These are phyloP conservation scores for Onthophagus sagittarius DNA, from an alignment of 2,888 invertebrate genomes.

Conservation along the genomic window DNA sequence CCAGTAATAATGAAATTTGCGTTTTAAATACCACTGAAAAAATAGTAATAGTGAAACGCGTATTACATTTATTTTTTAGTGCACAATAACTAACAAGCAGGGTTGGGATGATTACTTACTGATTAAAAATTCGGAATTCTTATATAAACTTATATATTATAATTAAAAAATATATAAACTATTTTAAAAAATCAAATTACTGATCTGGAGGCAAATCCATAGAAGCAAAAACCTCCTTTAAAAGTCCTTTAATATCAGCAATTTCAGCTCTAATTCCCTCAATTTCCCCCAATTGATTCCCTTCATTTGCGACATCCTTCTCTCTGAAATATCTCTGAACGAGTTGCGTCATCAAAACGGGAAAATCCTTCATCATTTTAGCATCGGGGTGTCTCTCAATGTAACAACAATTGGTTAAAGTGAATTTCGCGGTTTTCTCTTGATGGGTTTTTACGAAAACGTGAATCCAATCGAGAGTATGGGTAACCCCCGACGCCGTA, in stretches of 20 bases:
- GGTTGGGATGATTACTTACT: too few relatives aligned
- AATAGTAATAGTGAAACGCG: too few relatives aligned
- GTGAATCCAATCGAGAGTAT: constrained; percentile 52
- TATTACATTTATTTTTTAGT: too few relatives aligned
- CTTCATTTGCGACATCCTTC: constrained; percentile 44
- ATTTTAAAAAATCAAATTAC: background rate
- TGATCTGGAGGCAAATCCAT: background rate
- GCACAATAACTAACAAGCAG: too few relatives aligned
- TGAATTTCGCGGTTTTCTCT: constrained; percentile 49
- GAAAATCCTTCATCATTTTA: constrained; percentile 49
- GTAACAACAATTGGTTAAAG: constrained; percentile 40
- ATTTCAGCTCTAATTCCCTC: constrained; percentile 51
- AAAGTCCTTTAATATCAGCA: constrained; percentile 41
- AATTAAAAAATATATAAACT: background rate
- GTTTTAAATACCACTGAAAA: too few relatives aligned
- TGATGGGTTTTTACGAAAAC: constrained; percentile 42
- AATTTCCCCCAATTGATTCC: constrained; percentile 45
- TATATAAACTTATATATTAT: background rate
- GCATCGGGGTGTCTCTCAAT: constrained; percentile 49
- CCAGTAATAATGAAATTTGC: too few relatives aligned
- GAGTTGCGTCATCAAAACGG: constrained; percentile 56
- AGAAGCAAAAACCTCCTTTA: constrained; percentile 37
- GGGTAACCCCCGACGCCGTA: constrained; percentile 52
- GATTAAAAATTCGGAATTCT: too few relatives aligned
- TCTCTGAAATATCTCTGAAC: constrained; percentile 60